Evolutionary conservation across 2,113 vertebrate species (phyloP).

Genomic region (Paradoxurus hermaphroditus): DNA sequence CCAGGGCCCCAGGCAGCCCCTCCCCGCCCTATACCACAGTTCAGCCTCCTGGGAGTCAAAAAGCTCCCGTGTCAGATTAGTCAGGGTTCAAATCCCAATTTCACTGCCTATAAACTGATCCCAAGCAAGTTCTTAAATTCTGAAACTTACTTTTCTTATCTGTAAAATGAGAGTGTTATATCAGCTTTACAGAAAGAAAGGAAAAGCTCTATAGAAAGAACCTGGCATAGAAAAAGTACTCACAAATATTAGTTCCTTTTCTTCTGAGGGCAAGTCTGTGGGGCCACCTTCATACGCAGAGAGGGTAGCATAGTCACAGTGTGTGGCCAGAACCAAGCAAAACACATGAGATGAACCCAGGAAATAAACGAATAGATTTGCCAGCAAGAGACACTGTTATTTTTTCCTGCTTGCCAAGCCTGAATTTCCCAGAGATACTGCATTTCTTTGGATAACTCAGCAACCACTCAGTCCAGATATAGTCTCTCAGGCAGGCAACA

Average conservation of each 20-base stretch:
- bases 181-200: background rate
- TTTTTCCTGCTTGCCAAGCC: slow-evolving; percentile 57
- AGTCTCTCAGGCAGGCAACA: slow-evolving; percentile 69
- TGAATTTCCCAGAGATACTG: slow-evolving; percentile 63
- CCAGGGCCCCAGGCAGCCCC: background rate
- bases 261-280: background rate
- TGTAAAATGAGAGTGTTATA: background rate
- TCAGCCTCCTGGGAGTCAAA: background rate
- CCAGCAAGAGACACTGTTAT: slow-evolving; percentile 31
- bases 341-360: background rate
- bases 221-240: background rate
- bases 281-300: background rate
- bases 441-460: slow-evolving; percentile 68
- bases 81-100: background rate
- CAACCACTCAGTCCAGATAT: slow-evolving; percentile 69
- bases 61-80: background rate
- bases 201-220: background rate
- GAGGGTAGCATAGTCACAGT: background rate
- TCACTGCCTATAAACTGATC: background rate
- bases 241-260: background rate
- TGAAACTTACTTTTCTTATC: background rate
- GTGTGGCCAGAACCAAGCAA: background rate
- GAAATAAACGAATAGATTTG: slow-evolving; percentile 16
- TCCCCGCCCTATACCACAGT: background rate
- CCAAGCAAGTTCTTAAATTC: background rate